Percentiles rank a stretch among this genome's conserved stretches.
These are phyloP conservation scores for Malacoraja senta DNA, from an alignment of 2,797 vertebrate genomes.

Conservation along the genomic window DNA sequence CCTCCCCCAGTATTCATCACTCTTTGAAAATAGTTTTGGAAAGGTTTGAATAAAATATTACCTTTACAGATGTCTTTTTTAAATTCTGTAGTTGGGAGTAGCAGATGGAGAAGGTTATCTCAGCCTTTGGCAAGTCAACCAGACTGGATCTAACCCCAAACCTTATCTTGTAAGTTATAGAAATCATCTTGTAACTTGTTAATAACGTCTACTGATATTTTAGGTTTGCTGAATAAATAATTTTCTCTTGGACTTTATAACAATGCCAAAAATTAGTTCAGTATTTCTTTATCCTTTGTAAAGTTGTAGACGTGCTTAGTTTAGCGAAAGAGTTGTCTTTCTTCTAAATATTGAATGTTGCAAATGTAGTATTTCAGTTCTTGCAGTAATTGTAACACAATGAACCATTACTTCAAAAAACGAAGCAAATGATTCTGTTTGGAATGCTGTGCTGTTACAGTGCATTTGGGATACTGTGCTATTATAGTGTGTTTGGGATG, in stretches of 20 bases:
- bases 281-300: slow-evolving; percentile 35
- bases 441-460: too few species aligned
- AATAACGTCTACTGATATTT: not conserved
- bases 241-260: slow-evolving; percentile 30
- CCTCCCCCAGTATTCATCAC: too few species aligned
- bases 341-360: slow-evolving; percentile 2
- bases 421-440: not conserved
- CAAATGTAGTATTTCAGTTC: slow-evolving; percentile 24
- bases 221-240: slow-evolving; percentile 39
- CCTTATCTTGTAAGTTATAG: slow-evolving; percentile 80
- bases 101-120: slow-evolving; percentile 94
- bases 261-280: not conserved
- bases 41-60: not conserved
- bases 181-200: not conserved
- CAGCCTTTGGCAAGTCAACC: slow-evolving; percentile 97
- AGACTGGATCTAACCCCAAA: slow-evolving; percentile 87
- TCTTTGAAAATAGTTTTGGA: too few species aligned
- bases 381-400: not conserved
- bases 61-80: not conserved
- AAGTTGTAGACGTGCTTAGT: not conserved
- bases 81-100: slow-evolving; percentile 76
- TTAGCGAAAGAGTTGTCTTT: not conserved
- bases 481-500: too few species aligned
- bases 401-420: not conserved
- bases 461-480: too few species aligned